Conservation (phyloP, 23 tunicate species). For the Aplidium turbinatum region DNA sequence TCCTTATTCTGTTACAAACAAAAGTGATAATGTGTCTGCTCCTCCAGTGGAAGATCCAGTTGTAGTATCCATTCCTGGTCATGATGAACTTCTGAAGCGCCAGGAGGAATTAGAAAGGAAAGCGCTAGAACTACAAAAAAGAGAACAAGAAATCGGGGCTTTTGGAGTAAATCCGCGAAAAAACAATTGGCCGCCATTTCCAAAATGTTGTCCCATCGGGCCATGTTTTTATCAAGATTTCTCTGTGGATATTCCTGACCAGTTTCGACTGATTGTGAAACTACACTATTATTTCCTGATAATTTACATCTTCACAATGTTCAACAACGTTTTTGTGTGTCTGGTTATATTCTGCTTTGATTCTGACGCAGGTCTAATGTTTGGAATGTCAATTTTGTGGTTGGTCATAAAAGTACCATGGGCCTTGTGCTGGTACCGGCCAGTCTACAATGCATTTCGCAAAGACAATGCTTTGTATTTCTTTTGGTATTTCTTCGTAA, state of each 20-base stretch:
- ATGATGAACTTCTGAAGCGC: conserved; percentile 73
- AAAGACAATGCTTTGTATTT: conserved; percentile 87
- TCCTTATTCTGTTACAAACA: conserved; percentile 27
- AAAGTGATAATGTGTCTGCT: too few species aligned
- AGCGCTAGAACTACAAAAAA: conserved; percentile 67
- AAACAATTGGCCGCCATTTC: conserved; percentile 94
- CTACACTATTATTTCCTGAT: conserved; percentile 79
- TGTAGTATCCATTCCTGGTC: conserved; percentile 59
- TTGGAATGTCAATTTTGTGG: conserved; percentile 90
- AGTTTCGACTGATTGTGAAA: conserved; percentile 68
- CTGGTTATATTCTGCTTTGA: conserved; percentile 42
- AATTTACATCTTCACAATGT: conserved; percentile 49
- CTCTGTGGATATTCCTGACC: conserved; percentile 72
- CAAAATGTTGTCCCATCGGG: conserved; percentile 67
- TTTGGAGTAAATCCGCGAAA: conserved; percentile 40
- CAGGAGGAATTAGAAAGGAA: conserved; percentile 91
- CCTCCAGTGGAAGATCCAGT: conserved; percentile 55
- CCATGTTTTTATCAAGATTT: conserved; percentile 95
- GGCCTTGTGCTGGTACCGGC: conserved; percentile 95
- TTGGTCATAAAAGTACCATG: conserved; percentile 57
- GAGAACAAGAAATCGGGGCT: conserved; percentile 71
- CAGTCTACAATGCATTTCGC: conserved; percentile 79
- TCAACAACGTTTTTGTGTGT: conserved; percentile 53
- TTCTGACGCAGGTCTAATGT: conserved; percentile 35
- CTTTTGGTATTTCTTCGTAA: conserved; percentile 81